phyloP scores from a whole-genome alignment of 2,113 vertebrate species.

The Cyrtonyx montezumae region DNA sequence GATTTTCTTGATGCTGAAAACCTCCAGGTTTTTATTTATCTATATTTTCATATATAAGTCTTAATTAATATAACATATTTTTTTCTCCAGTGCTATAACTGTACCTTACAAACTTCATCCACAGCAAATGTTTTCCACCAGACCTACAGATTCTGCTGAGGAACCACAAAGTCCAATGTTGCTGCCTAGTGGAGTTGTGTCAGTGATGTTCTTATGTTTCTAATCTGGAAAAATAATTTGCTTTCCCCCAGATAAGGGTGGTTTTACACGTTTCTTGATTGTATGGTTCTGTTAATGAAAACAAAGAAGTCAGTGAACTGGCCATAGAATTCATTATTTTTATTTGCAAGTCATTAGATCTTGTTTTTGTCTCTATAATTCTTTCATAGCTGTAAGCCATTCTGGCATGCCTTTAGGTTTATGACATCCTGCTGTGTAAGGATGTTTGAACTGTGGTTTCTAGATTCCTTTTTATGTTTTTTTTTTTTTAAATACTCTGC shows the following conservation, averaged over 20 bases:
- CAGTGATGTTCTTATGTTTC: not conserved
- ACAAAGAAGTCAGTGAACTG: slow-evolving; percentile 42
- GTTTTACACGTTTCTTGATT: not conserved
- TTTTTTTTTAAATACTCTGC: slow-evolving; percentile 29
- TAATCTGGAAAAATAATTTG: not conserved
- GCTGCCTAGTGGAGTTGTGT: not conserved
- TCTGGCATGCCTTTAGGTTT: slow-evolving; percentile 72
- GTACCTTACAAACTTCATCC: not conserved
- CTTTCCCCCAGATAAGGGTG: not conserved
- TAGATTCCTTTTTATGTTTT: slow-evolving; percentile 66
- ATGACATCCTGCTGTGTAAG: slow-evolving; percentile 75
- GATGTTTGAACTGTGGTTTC: slow-evolving; percentile 65
- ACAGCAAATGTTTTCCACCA: not conserved
- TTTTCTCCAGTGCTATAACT: not conserved
- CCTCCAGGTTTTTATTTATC: not conserved
- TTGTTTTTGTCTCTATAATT: slow-evolving; percentile 38
- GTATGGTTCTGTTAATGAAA: slow-evolving; percentile 33
- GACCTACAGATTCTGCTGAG: not conserved
- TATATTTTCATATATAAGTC: not conserved
- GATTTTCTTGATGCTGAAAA: not conserved
- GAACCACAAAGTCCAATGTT: not conserved
- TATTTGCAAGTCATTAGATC: slow-evolving; percentile 72
- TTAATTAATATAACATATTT: not conserved
- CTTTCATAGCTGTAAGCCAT: slow-evolving; percentile 57
- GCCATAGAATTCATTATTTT: slow-evolving; percentile 63